Conservation (phyloP, 2,888 invertebrate species). For the Sinhomidia bicolor region DNA sequence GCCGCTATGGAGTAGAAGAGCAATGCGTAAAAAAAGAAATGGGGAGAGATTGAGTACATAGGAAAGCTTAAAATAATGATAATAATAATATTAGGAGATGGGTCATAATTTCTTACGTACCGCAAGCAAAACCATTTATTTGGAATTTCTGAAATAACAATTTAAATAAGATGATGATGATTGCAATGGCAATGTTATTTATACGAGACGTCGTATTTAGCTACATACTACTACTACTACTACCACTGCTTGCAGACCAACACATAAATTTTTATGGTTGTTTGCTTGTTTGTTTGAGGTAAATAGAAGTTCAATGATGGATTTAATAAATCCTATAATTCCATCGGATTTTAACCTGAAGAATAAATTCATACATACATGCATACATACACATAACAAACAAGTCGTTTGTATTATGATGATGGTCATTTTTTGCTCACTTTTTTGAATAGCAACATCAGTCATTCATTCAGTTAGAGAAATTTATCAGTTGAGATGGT, state of each 20-base stretch:
- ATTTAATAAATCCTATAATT: slow-evolving; percentile 8
- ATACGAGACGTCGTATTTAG: neutral
- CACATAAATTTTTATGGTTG: neutral
- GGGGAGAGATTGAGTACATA: neutral
- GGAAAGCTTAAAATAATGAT: slow-evolving; percentile 48
- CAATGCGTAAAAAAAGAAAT: slow-evolving; percentile 26
- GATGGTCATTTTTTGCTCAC: neutral
- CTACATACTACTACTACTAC: neutral
- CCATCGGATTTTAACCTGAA: neutral
- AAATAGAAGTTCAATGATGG: slow-evolving; percentile 26
- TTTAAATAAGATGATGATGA: slow-evolving; percentile 43
- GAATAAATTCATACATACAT: neutral
- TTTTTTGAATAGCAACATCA: neutral
- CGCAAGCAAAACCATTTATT: slow-evolving; percentile 64
- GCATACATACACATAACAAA: neutral
- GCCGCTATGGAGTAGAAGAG: neutral
- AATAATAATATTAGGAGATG: slow-evolving; percentile 55
- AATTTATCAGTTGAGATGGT: neutral
- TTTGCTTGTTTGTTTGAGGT: slow-evolving; percentile 12
- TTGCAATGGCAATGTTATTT: slow-evolving; percentile 26
- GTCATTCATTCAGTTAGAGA: slow-evolving; percentile 11
- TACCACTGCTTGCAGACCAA: neutral
- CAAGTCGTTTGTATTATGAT: neutral
- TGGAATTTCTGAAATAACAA: slow-evolving; percentile 38
- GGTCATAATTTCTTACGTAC: slow-evolving; percentile 49